Conservation (phyloP, 2,888 invertebrate species). For the Leucoma salicis region DNA sequence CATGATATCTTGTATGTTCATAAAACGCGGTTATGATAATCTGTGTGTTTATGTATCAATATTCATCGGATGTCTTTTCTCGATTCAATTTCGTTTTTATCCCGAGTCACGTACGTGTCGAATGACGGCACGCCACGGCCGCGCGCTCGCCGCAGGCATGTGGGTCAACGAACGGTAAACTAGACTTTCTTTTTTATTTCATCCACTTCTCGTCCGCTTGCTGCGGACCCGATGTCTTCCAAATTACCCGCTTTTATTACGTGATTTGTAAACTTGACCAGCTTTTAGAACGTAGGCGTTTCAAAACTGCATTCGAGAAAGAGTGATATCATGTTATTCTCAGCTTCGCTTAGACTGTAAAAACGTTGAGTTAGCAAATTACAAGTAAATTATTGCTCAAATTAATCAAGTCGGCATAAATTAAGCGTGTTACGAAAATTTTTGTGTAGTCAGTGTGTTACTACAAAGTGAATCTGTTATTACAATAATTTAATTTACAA, state of each 20-base stretch:
- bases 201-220: conserved; percentile 40
- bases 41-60: conserved; percentile 16
- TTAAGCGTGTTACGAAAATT: conserved; percentile 10
- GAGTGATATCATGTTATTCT: conserved; percentile 1
- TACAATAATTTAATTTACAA: conserved; percentile 3
- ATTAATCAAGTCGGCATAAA: conserved; percentile 7
- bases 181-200: conserved; percentile 74
- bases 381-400: conserved; percentile 7
- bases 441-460: conserved; percentile 5
- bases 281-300: conserved; percentile 3
- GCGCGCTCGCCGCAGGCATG: conserved; percentile 40
- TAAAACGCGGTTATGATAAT: conserved; percentile 12
- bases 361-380: conserved; percentile 6
- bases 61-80: conserved; percentile 30
- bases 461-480: conserved; percentile 4
- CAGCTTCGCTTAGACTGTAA: neutral
- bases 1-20: conserved; percentile 1
- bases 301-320: conserved; percentile 1
- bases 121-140: conserved; percentile 27
- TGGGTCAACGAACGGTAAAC: conserved; percentile 75
- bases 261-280: conserved; percentile 17
- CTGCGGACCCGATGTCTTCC: conserved; percentile 29
- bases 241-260: conserved; percentile 30
- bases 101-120: conserved; percentile 50
- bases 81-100: conserved; percentile 58